Conservation (phyloP, 1,140 invertebrate species). For the Euura lappo region DNA sequence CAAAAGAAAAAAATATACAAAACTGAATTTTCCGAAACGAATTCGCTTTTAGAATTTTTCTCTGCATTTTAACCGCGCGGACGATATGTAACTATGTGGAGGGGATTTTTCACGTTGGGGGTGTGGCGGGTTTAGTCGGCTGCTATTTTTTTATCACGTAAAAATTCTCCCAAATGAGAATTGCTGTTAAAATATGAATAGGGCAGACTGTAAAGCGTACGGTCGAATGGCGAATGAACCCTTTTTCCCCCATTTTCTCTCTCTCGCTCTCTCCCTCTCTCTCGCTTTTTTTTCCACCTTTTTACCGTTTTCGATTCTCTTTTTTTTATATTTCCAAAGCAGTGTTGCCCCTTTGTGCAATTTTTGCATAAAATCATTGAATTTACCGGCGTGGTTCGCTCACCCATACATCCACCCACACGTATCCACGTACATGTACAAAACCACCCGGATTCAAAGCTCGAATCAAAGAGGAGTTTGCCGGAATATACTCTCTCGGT, state of each 20-base stretch:
- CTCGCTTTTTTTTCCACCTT: not conserved
- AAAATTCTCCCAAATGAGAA: conserved; percentile 46
- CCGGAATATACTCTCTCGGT: not conserved
- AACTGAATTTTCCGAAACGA: conserved; percentile 32
- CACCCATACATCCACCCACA: not conserved
- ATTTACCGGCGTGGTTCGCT: not conserved
- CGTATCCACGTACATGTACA: not conserved
- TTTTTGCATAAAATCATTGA: conserved; percentile 5
- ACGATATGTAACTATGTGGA: conserved; percentile 13
- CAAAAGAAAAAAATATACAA: no score
- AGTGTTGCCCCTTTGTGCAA: conserved; percentile 3
- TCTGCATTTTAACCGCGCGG: conserved; percentile 14
- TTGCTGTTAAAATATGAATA: conserved; percentile 44
- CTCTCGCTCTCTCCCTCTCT: not conserved
- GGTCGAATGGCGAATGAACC: not conserved
- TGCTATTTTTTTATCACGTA: conserved; percentile 41
- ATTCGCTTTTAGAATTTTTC: conserved; percentile 40
- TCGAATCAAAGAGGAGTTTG: not conserved
- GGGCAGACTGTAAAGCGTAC: not conserved
- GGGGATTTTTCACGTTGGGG: not conserved
- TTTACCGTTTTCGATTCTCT: not conserved
- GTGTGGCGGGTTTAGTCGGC: conserved; percentile 23
- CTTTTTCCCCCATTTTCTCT: not conserved
- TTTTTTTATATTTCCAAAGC: not conserved
- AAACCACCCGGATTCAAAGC: not conserved